Evolutionary conservation across 2,888 invertebrate species (phyloP).

Genomic region (Campoletis raptor): DNA sequence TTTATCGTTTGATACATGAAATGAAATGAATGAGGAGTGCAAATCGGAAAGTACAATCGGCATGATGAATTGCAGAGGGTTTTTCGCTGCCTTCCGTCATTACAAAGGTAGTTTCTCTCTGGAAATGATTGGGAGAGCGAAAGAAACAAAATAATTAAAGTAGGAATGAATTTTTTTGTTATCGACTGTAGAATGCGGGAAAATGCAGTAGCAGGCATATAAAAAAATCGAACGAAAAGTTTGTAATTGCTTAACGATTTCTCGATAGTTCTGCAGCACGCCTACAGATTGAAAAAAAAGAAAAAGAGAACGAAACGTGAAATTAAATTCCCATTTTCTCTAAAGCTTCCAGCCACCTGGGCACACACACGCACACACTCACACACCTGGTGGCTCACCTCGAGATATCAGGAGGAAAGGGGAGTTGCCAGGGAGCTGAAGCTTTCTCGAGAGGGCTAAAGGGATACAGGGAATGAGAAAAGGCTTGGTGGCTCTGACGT

Average conservation of each 20-base stretch:
- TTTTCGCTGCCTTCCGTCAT: slow-evolving; percentile 12
- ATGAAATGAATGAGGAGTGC: background rate
- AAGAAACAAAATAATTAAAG: slow-evolving; percentile 18
- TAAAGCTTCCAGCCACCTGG: slow-evolving; percentile 46
- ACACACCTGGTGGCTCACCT: slow-evolving; percentile 49
- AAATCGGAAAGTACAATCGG: slow-evolving; percentile 38
- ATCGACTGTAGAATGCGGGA: background rate
- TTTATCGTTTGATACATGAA: slow-evolving; percentile 17
- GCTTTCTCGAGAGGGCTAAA: slow-evolving; percentile 36
- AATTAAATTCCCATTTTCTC: slow-evolving; percentile 63
- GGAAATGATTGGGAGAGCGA: slow-evolving; percentile 28
- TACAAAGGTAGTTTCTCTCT: slow-evolving; percentile 13
- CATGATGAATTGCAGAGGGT: slow-evolving; percentile 18
- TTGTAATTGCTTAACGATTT: slow-evolving; percentile 55
- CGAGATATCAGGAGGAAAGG: slow-evolving; percentile 38
- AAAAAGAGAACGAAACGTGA: slow-evolving; percentile 40
- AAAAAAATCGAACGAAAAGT: slow-evolving; percentile 24
- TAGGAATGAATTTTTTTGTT: background rate
- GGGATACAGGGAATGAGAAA: slow-evolving; percentile 13
- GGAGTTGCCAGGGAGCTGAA: background rate
- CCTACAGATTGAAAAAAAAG: background rate
- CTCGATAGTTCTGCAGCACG: slow-evolving; percentile 44
- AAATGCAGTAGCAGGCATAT: slow-evolving; percentile 34
- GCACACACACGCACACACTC: slow-evolving; percentile 1
- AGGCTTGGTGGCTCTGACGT: slow-evolving; percentile 54